These are phyloP conservation scores for Alexandromys fortis DNA, from an alignment of 2,113 vertebrate species.

Conservation along the genomic window DNA sequence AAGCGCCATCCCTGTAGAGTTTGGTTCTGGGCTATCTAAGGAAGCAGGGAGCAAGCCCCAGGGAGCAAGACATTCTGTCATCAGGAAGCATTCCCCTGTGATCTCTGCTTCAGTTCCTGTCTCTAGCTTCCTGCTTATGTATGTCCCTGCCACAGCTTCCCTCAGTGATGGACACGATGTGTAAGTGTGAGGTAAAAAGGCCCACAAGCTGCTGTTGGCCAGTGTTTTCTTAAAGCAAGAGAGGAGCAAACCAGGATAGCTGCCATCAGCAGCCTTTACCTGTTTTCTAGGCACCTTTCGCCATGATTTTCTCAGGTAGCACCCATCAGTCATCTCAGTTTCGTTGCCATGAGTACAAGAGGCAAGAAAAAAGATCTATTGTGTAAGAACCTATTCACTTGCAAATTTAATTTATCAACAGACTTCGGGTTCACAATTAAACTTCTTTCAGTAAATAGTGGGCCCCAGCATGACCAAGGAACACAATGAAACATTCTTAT, in stretches of 20 bases:
- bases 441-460: conserved; percentile 61
- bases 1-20: not conserved
- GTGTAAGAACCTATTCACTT: conserved; percentile 38
- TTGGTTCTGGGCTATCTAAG: not conserved
- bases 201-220: not conserved
- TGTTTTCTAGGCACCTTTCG: not conserved
- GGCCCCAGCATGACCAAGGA: conserved; percentile 21
- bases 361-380: not conserved
- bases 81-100: not conserved
- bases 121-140: not conserved
- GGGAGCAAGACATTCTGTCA: not conserved
- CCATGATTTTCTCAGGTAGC: not conserved
- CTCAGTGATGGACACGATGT: not conserved
- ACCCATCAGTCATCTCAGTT: conserved; percentile 27
- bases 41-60: not conserved
- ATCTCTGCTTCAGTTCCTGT: not conserved
- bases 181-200: not conserved
- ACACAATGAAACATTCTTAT: conserved; percentile 56
- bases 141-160: not conserved
- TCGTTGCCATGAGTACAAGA: not conserved
- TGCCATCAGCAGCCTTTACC: not conserved
- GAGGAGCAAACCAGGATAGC: not conserved
- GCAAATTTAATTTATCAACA: conserved; percentile 50
- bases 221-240: not conserved
- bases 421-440: conserved; percentile 61